Evolutionary conservation across 1,140 invertebrate genomes (phyloP).

Genomic region (Lordiphosa mommai): DNA sequence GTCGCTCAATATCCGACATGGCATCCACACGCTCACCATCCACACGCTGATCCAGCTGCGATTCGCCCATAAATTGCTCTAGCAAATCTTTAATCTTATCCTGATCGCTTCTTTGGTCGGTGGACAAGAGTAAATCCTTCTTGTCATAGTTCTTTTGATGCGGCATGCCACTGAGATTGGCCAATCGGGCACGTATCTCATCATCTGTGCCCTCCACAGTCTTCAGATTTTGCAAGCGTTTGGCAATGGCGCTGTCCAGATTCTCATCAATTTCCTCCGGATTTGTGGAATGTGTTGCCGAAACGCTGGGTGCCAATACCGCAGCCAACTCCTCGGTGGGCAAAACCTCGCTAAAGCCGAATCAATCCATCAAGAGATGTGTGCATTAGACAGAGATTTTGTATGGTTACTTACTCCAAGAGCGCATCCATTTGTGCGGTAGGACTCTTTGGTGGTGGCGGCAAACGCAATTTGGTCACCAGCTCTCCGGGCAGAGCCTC

Average conservation of each 20-base stretch:
- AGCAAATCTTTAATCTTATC: constrained; percentile 84
- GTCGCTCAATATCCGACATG: constrained; percentile 80
- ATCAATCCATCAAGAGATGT: too few relatives aligned
- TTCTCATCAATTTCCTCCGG: constrained; percentile 62
- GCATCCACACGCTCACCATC: constrained; percentile 80
- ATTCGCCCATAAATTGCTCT: constrained; percentile 82
- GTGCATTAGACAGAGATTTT: too few relatives aligned
- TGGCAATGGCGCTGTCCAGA: constrained; percentile 80
- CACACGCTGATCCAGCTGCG: constrained; percentile 80
- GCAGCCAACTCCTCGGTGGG: constrained; percentile 50
- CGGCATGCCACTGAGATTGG: constrained; percentile 82
- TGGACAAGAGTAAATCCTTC: constrained; percentile 63
- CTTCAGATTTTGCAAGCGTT: constrained; percentile 83
- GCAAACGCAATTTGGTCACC: constrained; percentile 40
- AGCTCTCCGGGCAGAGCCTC: constrained; percentile 62
- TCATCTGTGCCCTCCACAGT: constrained; percentile 77
- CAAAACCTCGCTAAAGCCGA: constrained; percentile 29
- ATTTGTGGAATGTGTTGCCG: constrained; percentile 13
- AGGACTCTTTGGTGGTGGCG: constrained; percentile 24
- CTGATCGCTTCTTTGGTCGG: constrained; percentile 82
- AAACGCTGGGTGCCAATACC: constrained; percentile 66
- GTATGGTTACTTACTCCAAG: constrained; percentile 38
- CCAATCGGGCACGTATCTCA: constrained; percentile 81
- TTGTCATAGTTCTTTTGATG: constrained; percentile 64
- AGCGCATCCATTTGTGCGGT: constrained; percentile 60